Percentiles rank a stretch among this genome's conserved stretches.
phyloP scores from a whole-genome alignment of 2,888 invertebrate species.

The Maniola hyperantus region DNA sequence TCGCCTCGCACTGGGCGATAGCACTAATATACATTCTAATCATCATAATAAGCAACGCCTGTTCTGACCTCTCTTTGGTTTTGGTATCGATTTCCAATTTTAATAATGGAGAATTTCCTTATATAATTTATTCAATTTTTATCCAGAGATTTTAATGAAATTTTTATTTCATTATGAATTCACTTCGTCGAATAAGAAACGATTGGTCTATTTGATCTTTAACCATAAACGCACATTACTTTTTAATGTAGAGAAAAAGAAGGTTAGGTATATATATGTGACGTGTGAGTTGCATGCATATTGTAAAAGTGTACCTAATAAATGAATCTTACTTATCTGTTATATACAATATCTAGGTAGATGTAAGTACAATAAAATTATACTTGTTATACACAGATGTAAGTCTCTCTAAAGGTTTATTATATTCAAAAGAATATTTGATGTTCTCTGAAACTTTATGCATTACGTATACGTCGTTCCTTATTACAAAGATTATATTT shows the following conservation, averaged over 20 bases:
- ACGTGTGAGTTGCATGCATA: too few species aligned
- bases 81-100: constrained; percentile 55
- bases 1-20: constrained; percentile 64
- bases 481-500: constrained; percentile 12
- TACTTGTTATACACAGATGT: too few species aligned
- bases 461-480: too few species aligned
- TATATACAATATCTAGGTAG: too few species aligned
- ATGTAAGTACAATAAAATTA: too few species aligned
- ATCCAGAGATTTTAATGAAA: constrained; percentile 65
- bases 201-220: constrained; percentile 53
- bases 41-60: constrained; percentile 42
- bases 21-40: constrained; percentile 49
- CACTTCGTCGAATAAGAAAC: constrained; percentile 58
- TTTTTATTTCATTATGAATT: constrained; percentile 54
- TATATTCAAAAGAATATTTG: too few species aligned
- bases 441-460: too few species aligned
- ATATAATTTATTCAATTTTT: constrained; percentile 63
- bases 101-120: constrained; percentile 48
- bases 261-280: too few species aligned
- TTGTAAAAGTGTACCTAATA: too few species aligned
- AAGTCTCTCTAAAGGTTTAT: too few species aligned
- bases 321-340: too few species aligned
- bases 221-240: constrained; percentile 27
- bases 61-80: constrained; percentile 54
- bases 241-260: not conserved